phyloP scores from a whole-genome alignment of 2,113 vertebrate species.

The Oryzias melastigma region DNA sequence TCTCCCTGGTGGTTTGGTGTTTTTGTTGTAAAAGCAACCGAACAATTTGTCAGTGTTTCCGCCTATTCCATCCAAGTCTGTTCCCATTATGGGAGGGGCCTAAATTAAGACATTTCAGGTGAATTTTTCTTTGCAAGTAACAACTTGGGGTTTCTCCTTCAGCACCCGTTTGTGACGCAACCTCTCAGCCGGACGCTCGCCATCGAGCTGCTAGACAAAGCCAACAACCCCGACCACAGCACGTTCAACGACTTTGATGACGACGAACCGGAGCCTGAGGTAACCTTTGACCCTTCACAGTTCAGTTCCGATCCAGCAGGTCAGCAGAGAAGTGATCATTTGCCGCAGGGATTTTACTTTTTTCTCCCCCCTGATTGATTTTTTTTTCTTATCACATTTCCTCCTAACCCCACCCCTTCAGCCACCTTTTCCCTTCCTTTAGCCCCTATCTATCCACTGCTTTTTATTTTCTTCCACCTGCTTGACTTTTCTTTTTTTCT shows the following conservation, averaged over 20 bases:
- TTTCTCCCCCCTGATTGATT: background rate
- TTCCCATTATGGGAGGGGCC: no score
- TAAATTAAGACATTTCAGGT: background rate
- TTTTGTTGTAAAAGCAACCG: no score
- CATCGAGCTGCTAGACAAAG: conserved; percentile 95
- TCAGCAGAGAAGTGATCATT: background rate
- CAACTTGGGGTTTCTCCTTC: conserved; percentile 25
- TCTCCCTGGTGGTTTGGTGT: no score
- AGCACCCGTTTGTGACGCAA: conserved; percentile 97
- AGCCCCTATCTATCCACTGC: conserved; percentile 28
- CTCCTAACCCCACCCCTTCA: no score
- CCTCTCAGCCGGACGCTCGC: conserved; percentile 93
- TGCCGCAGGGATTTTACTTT: conserved; percentile 2
- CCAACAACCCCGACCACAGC: conserved; percentile 96
- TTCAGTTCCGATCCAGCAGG: background rate
- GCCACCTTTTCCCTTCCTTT: conserved; percentile 24
- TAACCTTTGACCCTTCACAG: conserved; percentile 39
- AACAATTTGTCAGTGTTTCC: no score
- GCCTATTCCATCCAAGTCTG: no score
- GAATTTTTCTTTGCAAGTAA: background rate
- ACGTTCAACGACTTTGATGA: conserved; percentile 93
- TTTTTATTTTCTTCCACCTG: conserved; percentile 14
- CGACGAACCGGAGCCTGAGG: conserved; percentile 93
- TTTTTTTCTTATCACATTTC: no score
- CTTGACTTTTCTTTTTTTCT: background rate